Conservation (phyloP, 2,888 invertebrate genomes). For the Melanostoma scalare region DNA sequence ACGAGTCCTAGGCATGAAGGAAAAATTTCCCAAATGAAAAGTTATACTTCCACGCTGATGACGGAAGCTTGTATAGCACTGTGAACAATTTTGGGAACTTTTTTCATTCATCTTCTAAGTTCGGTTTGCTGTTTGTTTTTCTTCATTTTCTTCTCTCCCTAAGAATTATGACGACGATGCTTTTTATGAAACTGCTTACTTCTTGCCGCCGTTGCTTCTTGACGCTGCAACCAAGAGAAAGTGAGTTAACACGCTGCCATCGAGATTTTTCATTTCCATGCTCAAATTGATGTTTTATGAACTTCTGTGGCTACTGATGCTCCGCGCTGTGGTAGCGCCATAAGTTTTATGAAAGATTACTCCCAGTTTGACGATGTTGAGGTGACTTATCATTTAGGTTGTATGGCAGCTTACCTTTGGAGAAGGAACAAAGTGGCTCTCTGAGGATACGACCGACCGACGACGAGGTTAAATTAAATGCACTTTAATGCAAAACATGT, state of each 20-base stretch:
- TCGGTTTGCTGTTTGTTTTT: conserved; percentile 3
- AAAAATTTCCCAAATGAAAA: conserved; percentile 55
- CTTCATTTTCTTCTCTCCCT: neutral
- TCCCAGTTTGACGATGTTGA: conserved; percentile 16
- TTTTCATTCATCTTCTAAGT: conserved; percentile 22
- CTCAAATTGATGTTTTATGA: conserved; percentile 69
- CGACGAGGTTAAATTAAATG: conserved; percentile 53
- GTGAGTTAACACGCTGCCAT: conserved; percentile 54
- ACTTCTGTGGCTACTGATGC: conserved; percentile 17
- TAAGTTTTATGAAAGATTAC: conserved; percentile 60
- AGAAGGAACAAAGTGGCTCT: conserved; percentile 36
- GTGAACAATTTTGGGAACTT: conserved; percentile 48
- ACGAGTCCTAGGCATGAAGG: neutral
- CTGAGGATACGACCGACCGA: no score
- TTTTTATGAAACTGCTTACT: conserved; percentile 12
- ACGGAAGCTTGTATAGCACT: conserved; percentile 42
- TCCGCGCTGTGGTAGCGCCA: neutral
- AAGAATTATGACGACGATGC: conserved; percentile 34
- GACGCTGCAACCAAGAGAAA: conserved; percentile 10
- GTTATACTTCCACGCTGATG: conserved; percentile 61
- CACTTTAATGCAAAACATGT: conserved; percentile 63
- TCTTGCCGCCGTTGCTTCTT: conserved; percentile 5
- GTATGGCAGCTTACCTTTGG: conserved; percentile 2
- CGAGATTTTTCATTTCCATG: conserved; percentile 44
- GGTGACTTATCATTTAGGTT: conserved; percentile 63